phyloP scores from a whole-genome alignment of 2,797 vertebrate genomes.

The Poliocrania exsul region DNA sequence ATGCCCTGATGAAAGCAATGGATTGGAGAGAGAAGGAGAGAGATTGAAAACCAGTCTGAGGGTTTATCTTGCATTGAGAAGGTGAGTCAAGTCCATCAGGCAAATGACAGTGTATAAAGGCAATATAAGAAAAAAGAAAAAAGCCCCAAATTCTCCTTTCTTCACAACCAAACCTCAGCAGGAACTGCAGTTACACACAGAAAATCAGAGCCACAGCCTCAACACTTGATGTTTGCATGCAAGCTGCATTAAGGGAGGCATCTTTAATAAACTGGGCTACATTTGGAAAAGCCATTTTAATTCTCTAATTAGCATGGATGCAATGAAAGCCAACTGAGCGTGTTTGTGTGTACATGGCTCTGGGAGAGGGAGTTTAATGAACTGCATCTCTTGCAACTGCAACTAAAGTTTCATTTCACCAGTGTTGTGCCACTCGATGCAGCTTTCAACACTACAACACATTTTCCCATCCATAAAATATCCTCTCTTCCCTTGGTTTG shows the following conservation, averaged over 20 bases:
- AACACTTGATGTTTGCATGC: not conserved
- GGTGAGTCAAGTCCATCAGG: not conserved
- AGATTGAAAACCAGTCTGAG: not conserved
- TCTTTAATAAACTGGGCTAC: not conserved
- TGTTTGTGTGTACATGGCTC: not conserved
- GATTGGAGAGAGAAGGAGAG: not conserved
- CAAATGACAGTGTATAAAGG: not conserved
- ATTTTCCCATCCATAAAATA: not conserved
- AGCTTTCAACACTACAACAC: not conserved
- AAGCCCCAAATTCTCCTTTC: not conserved
- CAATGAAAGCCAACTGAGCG: not conserved
- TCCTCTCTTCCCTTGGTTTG: not conserved
- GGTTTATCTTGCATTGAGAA: not conserved
- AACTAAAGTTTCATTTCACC: not conserved
- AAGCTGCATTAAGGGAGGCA: not conserved
- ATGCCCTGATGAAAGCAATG: not conserved
- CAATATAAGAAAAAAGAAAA: not conserved
- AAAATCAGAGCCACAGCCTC: not conserved
- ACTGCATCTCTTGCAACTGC: not conserved
- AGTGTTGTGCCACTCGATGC: not conserved
- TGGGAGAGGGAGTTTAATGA: not conserved
- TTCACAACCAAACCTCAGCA: not conserved
- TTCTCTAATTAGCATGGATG: not conserved
- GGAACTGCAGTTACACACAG: not conserved
- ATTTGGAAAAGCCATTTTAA: slow-evolving; percentile 12